Base-by-base conservation (phyloP, 2,888 invertebrate species). In the Dorcus hopei region DNA sequence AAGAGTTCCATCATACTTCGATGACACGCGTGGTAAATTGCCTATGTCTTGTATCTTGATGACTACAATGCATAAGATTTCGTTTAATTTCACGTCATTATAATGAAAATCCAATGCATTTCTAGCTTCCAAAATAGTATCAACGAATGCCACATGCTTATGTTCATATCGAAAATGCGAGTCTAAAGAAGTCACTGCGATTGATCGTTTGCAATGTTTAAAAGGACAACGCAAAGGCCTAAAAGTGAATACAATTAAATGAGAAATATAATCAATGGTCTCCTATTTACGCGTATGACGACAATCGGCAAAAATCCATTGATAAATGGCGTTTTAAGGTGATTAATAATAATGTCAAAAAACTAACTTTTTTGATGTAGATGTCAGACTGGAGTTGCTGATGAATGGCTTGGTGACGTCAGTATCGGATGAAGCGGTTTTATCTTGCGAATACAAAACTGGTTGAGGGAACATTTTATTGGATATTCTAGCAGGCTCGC, bases 81-180 rank as follows among this genome's bases (percentile, higher is more conserved):
- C 63, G 40, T 71, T 67, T 38, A 71, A 66, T 62, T 70, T 65
- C 4, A 76, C 57, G 59, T 72, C 70, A 57, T 67, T 70, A 9
- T 72, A 70, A 57, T 68, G 65, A 62, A 77, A 73, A 61, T 73
- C 71, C 47, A 75, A 59, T 2, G 72, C 70, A 58, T 72, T 74
- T 62, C 74, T 66, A 9, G 70, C 66, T 57, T 74, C 73, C 49
- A 73, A 65, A 49, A 68, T 60, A 2, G 73, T 73, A 5, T 66
- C 58, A n/a, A 74, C 66, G 23, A 68, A 66, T 1, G 73, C 70
- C 3, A 77, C 70, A 58, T 71, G 70, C 54, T 72, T 74, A 61
- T 85, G 85, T 65, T 85, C 85, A 65, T 83, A 83, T 57, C 80
- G 74, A 61, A 84, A 85, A 69, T 85, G 85, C 47, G 80, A 77